A percentile compares a stretch with the other conserved stretches of the same genome.
These are phyloP conservation scores for mouse (Mus musculus) DNA, from an alignment of 2,113 vertebrate genomes.

Conservation along the genomic window DNA sequence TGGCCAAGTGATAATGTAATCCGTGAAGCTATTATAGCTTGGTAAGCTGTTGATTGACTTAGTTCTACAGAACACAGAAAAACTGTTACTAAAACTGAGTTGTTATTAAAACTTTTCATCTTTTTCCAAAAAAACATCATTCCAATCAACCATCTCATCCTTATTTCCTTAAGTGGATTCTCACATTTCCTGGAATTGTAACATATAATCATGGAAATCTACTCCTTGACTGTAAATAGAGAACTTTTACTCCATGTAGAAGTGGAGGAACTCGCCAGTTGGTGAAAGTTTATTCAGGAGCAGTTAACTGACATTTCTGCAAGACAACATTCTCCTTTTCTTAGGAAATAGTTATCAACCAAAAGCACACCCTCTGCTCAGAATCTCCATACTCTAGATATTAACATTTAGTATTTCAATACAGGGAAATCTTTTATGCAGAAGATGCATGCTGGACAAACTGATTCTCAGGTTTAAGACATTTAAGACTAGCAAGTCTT, in stretches of 20 bases:
- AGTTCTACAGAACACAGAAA: neutral
- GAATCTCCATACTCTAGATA: neutral
- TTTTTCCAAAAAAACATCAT: neutral
- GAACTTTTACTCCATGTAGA: neutral
- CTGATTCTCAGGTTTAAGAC: neutral
- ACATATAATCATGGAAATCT: neutral
- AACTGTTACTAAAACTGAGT: neutral
- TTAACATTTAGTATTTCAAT: neutral
- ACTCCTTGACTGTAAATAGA: neutral
- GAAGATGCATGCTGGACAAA: neutral
- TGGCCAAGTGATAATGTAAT: neutral
- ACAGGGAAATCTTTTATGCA: too few species aligned
- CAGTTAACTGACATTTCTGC: neutral
- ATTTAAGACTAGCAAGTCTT: neutral
- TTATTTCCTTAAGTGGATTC: neutral
- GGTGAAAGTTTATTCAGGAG: neutral
- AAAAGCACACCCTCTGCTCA: neutral
- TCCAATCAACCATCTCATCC: neutral
- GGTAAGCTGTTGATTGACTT: neutral
- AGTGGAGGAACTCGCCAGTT: neutral
- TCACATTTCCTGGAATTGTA: neutral
- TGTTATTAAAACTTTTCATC: neutral
- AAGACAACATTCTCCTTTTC: neutral
- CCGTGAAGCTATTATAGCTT: neutral
- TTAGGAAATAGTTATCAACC: neutral